Evolutionary conservation across 2,797 vertebrate genomes (phyloP).

Genomic region (Phrynocephalus guinanensis): DNA sequence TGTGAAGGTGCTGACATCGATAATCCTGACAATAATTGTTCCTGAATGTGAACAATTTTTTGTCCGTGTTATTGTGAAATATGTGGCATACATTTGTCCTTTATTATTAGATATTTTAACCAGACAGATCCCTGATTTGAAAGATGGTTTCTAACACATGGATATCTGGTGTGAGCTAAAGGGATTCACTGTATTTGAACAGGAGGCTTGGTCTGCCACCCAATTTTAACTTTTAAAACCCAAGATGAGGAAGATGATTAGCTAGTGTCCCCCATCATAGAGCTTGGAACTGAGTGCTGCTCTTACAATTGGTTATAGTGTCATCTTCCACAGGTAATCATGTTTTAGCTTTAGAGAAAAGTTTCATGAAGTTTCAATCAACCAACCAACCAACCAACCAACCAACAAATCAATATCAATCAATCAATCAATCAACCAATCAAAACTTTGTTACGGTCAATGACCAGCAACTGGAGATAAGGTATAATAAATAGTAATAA

Average conservation of each 20-base stretch:
- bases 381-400: no score
- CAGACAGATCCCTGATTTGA: not conserved
- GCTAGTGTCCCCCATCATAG: not conserved
- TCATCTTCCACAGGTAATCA: not conserved
- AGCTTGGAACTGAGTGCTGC: not conserved
- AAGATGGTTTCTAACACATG: not conserved
- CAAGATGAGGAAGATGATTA: not conserved
- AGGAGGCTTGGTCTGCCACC: not conserved
- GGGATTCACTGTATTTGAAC: not conserved
- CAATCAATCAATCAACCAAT: no score
- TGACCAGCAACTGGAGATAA: no score
- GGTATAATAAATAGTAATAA: no score
- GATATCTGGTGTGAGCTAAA: not conserved
- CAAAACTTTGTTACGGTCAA: no score
- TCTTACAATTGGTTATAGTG: not conserved
- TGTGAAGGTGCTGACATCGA: slow-evolving; percentile 56
- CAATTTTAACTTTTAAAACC: not conserved
- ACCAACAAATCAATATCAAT: no score
- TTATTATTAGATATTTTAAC: slow-evolving; percentile 27
- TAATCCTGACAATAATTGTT: slow-evolving; percentile 54
- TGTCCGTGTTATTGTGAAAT: slow-evolving; percentile 60
- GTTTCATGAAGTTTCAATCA: not conserved
- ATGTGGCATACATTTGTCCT: slow-evolving; percentile 13
- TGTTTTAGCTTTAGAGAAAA: not conserved
- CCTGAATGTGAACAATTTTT: slow-evolving; percentile 57